Percentiles rank a stretch among this genome's conserved stretches.
Conservation (phyloP, 2,888 invertebrate genomes). For the Phalera bucephala region DNA sequence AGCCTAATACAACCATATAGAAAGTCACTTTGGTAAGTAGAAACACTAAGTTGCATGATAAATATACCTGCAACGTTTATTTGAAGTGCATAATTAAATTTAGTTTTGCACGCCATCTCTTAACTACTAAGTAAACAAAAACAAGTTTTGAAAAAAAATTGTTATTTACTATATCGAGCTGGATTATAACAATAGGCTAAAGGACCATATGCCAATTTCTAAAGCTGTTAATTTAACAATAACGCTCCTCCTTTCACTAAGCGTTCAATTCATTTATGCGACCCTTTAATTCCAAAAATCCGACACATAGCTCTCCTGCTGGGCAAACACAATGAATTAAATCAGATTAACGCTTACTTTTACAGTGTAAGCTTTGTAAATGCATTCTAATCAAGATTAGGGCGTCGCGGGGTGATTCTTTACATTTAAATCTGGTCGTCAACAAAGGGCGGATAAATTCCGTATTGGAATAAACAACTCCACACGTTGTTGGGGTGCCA, state of each 20-base stretch:
- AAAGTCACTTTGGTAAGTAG: constrained; percentile 4
- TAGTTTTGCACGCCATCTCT: background rate
- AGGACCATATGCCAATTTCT: too few species aligned
- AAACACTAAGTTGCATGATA: constrained; percentile 1
- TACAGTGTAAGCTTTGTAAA: constrained; percentile 64
- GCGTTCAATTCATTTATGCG: constrained; percentile 26
- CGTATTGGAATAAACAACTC: constrained; percentile 65
- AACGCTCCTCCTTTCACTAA: constrained; percentile 31
- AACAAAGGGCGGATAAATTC: constrained; percentile 66
- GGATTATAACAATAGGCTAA: too few species aligned
- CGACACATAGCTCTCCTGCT: constrained; percentile 64
- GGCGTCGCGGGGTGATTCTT: constrained; percentile 72
- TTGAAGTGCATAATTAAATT: background rate
- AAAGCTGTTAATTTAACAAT: constrained; percentile 47
- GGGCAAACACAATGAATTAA: constrained; percentile 73
- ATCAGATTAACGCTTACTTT: constrained; percentile 80
- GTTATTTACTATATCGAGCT: too few species aligned
- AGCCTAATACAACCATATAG: constrained; percentile 6
- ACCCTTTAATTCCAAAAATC: constrained; percentile 54
- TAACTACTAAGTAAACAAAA: too few species aligned
- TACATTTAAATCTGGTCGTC: constrained; percentile 61
- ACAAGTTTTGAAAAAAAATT: too few species aligned
- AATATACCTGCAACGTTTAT: background rate
- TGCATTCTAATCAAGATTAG: constrained; percentile 76
- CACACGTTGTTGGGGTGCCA: constrained; percentile 56